Conservation (phyloP, 2,888 invertebrate species). For the Melanostoma scalare region DNA sequence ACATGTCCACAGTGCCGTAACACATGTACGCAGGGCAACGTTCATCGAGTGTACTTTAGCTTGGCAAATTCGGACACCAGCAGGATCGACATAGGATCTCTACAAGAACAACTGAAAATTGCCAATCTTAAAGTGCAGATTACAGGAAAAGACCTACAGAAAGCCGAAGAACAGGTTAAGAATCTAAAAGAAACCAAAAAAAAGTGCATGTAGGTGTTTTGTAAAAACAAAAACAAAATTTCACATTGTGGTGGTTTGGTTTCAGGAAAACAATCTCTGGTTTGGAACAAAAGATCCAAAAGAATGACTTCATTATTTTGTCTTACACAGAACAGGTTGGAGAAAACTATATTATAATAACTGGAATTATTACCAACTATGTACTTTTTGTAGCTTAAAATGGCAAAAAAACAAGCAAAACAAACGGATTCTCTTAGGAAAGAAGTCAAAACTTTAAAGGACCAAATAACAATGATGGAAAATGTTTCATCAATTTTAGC, state of each 20-base stretch:
- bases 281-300: constrained; percentile 79
- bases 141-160: constrained; percentile 79
- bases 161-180: constrained; percentile 76
- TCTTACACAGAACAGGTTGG: constrained; percentile 77
- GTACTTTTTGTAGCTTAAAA: constrained; percentile 82
- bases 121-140: constrained; percentile 84
- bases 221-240: no score
- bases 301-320: constrained; percentile 77
- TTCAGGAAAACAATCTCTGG: constrained; percentile 78
- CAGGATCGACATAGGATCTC: constrained; percentile 84
- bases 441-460: constrained; percentile 83
- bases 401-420: constrained; percentile 84
- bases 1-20: constrained; percentile 90
- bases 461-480: constrained; percentile 83
- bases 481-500: constrained; percentile 85
- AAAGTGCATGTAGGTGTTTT: constrained; percentile 78
- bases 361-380: background rate
- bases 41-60: constrained; percentile 87
- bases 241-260: background rate
- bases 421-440: constrained; percentile 83
- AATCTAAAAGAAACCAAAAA: constrained; percentile 77
- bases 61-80: constrained; percentile 84
- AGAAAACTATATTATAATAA: background rate
- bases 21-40: constrained; percentile 85
- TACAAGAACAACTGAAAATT: constrained; percentile 87